These are phyloP conservation scores for Odontocerum albicorne DNA, from an alignment of 2,888 invertebrate genomes.

Conservation along the genomic window DNA sequence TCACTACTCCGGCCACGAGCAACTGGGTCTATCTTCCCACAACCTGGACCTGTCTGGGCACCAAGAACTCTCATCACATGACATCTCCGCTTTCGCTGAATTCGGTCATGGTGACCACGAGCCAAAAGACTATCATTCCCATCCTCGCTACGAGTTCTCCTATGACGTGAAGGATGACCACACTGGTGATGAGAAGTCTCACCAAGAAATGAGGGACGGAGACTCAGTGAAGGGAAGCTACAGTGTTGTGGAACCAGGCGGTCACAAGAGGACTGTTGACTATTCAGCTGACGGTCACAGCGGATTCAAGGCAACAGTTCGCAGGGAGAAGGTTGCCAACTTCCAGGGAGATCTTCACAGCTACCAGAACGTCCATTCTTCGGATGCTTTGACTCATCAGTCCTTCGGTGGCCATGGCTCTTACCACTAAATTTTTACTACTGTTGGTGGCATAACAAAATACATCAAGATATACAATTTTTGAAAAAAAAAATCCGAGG, in stretches of 20 bases:
- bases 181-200: slow-evolving; percentile 33
- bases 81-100: slow-evolving; percentile 19
- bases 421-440: too few relatives aligned
- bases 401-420: background rate
- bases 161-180: slow-evolving; percentile 35
- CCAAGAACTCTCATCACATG: slow-evolving; percentile 13
- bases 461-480: too few relatives aligned
- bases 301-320: slow-evolving; percentile 32
- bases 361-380: background rate
- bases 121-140: slow-evolving; percentile 32
- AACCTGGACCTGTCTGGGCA: background rate
- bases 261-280: slow-evolving; percentile 35
- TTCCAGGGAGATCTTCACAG: slow-evolving; percentile 9
- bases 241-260: slow-evolving; percentile 31
- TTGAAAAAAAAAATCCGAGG: too few relatives aligned
- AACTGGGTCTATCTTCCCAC: slow-evolving; percentile 6
- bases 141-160: slow-evolving; percentile 33
- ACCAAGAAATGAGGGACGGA: slow-evolving; percentile 32
- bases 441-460: too few relatives aligned
- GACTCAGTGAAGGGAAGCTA: slow-evolving; percentile 31
- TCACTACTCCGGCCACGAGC: slow-evolving; percentile 20
- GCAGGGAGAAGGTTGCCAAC: slow-evolving; percentile 28
- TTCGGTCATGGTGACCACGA: slow-evolving; percentile 33
- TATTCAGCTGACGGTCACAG: slow-evolving; percentile 33
- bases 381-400: background rate